Evolutionary conservation across 2,113 vertebrate species (phyloP).

Genomic region (Caloenas nicobarica): DNA sequence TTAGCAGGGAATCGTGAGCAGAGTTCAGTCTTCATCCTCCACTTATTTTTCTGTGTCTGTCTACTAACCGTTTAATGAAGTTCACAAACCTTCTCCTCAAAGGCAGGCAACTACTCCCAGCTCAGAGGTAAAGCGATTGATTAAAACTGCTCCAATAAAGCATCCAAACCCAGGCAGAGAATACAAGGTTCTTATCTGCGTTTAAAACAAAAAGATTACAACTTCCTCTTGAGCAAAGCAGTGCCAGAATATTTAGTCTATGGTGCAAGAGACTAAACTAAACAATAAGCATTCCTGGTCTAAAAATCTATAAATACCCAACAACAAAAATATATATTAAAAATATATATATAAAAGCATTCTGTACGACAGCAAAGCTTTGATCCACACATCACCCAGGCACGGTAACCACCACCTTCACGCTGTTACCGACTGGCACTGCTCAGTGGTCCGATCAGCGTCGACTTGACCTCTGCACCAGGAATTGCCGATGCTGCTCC

Average conservation of each 20-base stretch:
- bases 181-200: not conserved
- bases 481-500: accelerated
- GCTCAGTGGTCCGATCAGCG: not conserved
- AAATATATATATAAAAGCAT: not conserved
- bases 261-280: not conserved
- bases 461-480: not conserved
- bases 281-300: not conserved
- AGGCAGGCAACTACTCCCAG: not conserved
- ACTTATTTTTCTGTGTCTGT: not conserved
- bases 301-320: not conserved
- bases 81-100: not conserved
- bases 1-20: accelerated
- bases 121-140: not conserved
- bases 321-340: not conserved
- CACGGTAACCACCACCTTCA: not conserved
- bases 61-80: not conserved
- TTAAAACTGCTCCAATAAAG: not conserved
- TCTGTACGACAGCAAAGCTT: not conserved
- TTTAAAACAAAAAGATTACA: not conserved
- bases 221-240: not conserved
- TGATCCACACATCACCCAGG: not conserved
- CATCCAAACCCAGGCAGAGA: not conserved
- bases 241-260: not conserved
- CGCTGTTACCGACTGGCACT: accelerated
- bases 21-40: not conserved